Evolutionary conservation across 1,140 invertebrate genomes (phyloP).

Genomic region (Drosophila setifemur): DNA sequence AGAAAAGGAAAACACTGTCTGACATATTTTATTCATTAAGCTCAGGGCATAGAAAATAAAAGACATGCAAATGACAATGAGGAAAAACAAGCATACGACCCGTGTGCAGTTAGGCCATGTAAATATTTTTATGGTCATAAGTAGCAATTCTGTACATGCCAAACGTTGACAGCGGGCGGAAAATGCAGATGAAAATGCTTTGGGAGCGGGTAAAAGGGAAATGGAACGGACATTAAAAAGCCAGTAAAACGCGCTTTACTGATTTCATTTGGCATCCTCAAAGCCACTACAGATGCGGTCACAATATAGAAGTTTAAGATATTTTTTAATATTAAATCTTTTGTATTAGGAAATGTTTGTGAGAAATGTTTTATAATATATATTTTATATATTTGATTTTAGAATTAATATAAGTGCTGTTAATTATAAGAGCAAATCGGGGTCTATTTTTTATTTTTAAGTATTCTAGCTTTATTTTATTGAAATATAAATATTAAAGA

Average conservation of each 20-base stretch:
- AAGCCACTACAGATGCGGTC: neutral
- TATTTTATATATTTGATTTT: too few relatives aligned
- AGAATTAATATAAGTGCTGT: too few relatives aligned
- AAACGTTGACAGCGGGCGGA: slow-evolving; percentile 9
- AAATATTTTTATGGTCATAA: slow-evolving; percentile 81
- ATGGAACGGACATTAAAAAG: slow-evolving; percentile 69
- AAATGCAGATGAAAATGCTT: slow-evolving; percentile 36
- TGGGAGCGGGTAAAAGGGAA: slow-evolving; percentile 6
- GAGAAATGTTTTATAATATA: too few relatives aligned
- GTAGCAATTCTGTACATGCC: slow-evolving; percentile 70
- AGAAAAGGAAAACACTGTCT: slow-evolving; percentile 50
- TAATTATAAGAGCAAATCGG: too few relatives aligned
- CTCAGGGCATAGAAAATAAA: slow-evolving; percentile 63
- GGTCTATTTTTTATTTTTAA: too few relatives aligned
- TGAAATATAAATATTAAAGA: too few relatives aligned
- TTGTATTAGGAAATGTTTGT: neutral
- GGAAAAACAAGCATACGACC: slow-evolving; percentile 19
- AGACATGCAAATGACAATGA: slow-evolving; percentile 74
- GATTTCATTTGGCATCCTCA: slow-evolving; percentile 62
- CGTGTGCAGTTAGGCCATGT: slow-evolving; percentile 51
- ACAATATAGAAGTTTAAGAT: too few relatives aligned
- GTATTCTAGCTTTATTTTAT: too few relatives aligned
- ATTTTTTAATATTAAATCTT: too few relatives aligned
- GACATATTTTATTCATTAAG: slow-evolving; percentile 80
- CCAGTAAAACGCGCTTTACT: slow-evolving; percentile 75